Evolutionary conservation across 2,797 vertebrate species (phyloP), one percentile per base, ranked within the genome.

Genomic region (Synanceia verrucosa): DNA sequence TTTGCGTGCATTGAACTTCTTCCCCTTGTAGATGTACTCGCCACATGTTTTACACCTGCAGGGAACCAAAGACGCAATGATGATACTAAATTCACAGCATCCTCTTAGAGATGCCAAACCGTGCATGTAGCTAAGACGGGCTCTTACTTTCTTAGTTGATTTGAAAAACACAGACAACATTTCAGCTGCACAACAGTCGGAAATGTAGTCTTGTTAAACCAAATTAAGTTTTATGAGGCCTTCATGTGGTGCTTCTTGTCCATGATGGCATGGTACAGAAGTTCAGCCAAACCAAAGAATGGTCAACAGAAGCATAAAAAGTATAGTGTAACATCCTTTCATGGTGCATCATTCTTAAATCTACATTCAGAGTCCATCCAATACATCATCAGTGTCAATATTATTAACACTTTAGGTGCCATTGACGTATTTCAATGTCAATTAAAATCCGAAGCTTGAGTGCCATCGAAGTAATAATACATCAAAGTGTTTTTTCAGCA

Each of bases 11-110:
- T 98, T 99, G 80, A 99, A 99, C 88, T 99, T 99, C 89, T 99
- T 99, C 16, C 98, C 97, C 60, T 99, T 99, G 84, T 99, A 99
- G 83, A 99, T 99, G 89, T 99, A 99, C n/a, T 99, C 97, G 0
- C 97, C 97, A 10, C 97, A 99, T 0, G 97, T 99, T 92, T 98
- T 99, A 87, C 98, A 99, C 75, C 98, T 98, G 84, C 34, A 78
- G 58, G 68, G 44, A 29, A 67, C 5, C 26, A 86, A 2, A 74
- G 4, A 68, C n/a, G n/a, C 1, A 46, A 55, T 58, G 39, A 70
- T 9, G n/a, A 47, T 10, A n/a, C 4, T 3, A 46, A 16, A 37
- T 51, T 31, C 11, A 41, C 10, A 57, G 1, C 4, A 50, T 18
- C 19, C 18, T 59, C 34, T 44, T 6, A 48, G 2, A 57, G 21